Evolutionary conservation across 2,113 vertebrate species (phyloP).

Genomic region (Dryoscopus gambensis): DNA sequence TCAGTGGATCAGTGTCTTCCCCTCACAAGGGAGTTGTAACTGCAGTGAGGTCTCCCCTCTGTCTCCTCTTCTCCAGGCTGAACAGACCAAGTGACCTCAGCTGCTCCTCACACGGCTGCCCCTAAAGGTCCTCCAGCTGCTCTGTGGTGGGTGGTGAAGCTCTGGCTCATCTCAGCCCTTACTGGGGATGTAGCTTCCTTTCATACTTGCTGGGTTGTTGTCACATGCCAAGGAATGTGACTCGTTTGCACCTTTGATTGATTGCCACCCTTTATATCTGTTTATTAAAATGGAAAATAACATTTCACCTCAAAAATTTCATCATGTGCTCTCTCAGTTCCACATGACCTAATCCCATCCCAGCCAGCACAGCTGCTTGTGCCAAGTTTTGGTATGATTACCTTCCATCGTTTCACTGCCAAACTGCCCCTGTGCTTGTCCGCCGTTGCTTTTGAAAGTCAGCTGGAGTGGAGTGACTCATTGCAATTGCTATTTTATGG

Average conservation of each 20-base stretch:
- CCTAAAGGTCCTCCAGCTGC: neutral
- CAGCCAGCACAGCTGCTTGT: neutral
- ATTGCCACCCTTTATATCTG: neutral
- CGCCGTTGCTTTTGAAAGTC: neutral
- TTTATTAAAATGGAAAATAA: conserved; percentile 21
- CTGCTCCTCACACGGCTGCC: neutral
- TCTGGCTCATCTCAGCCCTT: neutral
- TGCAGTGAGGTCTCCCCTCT: neutral
- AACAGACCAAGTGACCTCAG: neutral
- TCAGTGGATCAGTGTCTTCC: neutral
- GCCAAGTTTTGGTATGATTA: neutral
- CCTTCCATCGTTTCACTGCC: neutral
- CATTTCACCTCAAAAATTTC: conserved; percentile 19
- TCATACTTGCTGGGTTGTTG: neutral
- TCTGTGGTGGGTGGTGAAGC: neutral
- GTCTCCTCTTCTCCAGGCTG: neutral
- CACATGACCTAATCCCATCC: neutral
- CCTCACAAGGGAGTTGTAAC: neutral
- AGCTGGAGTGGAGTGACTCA: neutral
- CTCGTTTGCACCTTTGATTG: neutral
- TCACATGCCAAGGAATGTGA: neutral
- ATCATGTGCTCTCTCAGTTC: neutral
- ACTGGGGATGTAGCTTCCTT: neutral
- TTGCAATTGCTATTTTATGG: neutral
- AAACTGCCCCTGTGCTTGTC: neutral